Base-by-base conservation (phyloP, 2,113 vertebrate genomes). In the Corythoichthys haematopterus region DNA sequence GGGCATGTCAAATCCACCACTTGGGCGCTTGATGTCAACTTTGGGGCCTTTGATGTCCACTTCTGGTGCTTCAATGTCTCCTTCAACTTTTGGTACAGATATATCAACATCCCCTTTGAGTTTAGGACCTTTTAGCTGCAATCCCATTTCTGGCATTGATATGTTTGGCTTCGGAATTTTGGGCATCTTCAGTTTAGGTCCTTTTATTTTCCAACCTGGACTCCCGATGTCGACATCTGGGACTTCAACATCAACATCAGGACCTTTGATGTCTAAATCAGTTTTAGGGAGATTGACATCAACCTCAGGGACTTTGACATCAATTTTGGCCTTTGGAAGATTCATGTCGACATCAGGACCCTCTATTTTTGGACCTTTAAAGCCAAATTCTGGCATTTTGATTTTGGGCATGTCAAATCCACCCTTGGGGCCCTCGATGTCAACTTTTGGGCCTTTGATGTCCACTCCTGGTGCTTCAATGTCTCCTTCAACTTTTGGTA, bases 241-340 rank as follows among this genome's bases (percentile, higher is more conserved):
- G 35, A 52, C 76, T 15, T 15, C 9, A 1, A 70, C 37, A 0
- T 12, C 53, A 74, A 90, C 13, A 13, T 64, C 38, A 0, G 65
- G 59, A 40, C 60, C 5, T 2, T 68, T 53, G 1, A 72, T 14
- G 55, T 65, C 55, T 16, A 61, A 61, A 61, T 43, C 52, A 55
- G 52, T 20, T 55, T 55, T 55, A 3, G 52, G 52, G 28, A 55
- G 7, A 33, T 28, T 55, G 52, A 55, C 58, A 45, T 43, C 37
- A 38, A 60, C 37, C 10, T 33, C 9, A 2, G 64, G n/a, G 3
- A 20, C 6, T 1, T 71, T 37, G 9, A 65, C 4, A 3, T 78
- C 68, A 48, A 70, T 28, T n/a, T 15, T n/a, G 8, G 16, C n/a
- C 11, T 28, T 11, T 59, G 7, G 8, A 43, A 15, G 15, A 5